Percentiles rank a stretch among this genome's conserved stretches.
phyloP scores from a whole-genome alignment of 2,113 vertebrate genomes.

The Odocoileus virginianus region DNA sequence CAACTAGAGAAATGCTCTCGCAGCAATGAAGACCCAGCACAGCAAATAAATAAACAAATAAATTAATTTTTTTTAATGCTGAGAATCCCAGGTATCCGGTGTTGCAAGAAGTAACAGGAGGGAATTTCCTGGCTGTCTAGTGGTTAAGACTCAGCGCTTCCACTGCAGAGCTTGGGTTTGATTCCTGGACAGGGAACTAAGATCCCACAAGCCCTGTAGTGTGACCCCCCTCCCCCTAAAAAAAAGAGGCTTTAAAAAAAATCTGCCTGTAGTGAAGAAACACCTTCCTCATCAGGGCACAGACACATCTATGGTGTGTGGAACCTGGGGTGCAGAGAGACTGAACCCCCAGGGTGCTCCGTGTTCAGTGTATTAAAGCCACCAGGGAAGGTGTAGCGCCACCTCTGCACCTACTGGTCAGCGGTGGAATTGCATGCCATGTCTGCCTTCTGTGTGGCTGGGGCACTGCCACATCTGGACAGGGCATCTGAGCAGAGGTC shows the following conservation, averaged over 20 bases:
- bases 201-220: not conserved
- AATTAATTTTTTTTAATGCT: not conserved
- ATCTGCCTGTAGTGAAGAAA: not conserved
- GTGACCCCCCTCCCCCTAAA: not conserved
- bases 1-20: not conserved
- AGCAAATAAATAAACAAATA: not conserved
- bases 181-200: not conserved
- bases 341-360: no score
- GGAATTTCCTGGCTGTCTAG: not conserved
- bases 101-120: not conserved
- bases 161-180: not conserved
- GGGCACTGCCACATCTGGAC: not conserved
- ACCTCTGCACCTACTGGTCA: not conserved
- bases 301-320: not conserved
- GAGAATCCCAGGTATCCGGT: not conserved
- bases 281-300: not conserved
- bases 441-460: rapidly evolving
- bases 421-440: not conserved
- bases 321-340: not conserved
- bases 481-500: not conserved
- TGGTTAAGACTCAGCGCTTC: not conserved
- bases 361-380: not conserved
- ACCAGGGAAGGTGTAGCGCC: no score
- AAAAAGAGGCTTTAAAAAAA: not conserved
- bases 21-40: not conserved